Base-by-base conservation (phyloP, 1,140 invertebrate species). In the Pectinophora gossypiella region DNA sequence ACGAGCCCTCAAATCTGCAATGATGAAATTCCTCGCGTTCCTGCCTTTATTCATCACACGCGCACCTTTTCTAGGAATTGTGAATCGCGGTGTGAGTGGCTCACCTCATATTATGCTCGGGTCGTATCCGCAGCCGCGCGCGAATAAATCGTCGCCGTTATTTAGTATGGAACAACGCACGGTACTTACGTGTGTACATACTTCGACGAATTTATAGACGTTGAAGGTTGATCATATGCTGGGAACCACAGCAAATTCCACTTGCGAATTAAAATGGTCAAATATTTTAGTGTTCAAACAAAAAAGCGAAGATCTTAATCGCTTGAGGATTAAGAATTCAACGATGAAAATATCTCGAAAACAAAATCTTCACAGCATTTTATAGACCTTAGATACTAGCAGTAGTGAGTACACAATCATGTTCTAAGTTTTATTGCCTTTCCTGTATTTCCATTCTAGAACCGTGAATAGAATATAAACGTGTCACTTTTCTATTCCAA, bases 41-140 rank as follows among this genome's bases (percentile, higher is more conserved):
- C 72, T 46, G 62, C 49, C 66, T 84, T 78, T 87, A 87, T 87
- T 85, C 84, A 79, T 77, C 80, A 84, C 80, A 77, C 81, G 79
- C 82, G 71, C 70, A 56, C 48, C 57, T 58, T 59, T 86, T 86
- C 83, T 83, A 80, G 72, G 83, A 86, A 86, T 64, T 64, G 53
- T 71, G 71, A 68, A 58, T 75, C 57, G 72, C 63, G 64, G 54
- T 64, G 63, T 56, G 63, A 71, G 54, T 62, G 22, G 51, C 70
- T 76, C 68, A 75, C 70, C 75, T 72, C 65, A 67, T 68, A 68
- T 74, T 69, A 77, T 74, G 68, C 68, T 67, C 63, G 58, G 49
- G 53, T 58, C 62, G 72, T 78, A 77, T 79, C 73, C 70, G 75
- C 72, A 65, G 70, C 68, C 59, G 12, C 38, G 63, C 57, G 68